phyloP scores from a whole-genome alignment of 2,888 invertebrate species.

The Parascotia fuliginaria region DNA sequence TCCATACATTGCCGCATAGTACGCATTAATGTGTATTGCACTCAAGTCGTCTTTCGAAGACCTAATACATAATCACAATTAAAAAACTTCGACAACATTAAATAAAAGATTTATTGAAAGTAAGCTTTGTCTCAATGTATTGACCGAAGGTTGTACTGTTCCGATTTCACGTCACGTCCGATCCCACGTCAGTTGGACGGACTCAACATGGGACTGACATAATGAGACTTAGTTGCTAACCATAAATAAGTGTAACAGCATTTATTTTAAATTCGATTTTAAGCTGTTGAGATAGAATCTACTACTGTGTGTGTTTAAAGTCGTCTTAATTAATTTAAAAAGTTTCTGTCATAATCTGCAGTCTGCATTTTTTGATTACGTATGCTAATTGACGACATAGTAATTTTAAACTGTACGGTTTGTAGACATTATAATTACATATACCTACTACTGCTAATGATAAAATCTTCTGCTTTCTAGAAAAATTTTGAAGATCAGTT shows the following conservation, averaged over 20 bases:
- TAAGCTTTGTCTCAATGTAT: not conserved
- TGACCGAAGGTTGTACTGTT: not conserved
- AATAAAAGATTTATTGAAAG: constrained; percentile 4
- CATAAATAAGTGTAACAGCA: not conserved
- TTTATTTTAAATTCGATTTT: not conserved
- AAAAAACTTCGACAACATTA: not conserved
- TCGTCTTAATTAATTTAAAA: not conserved
- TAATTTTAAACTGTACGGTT: no score
- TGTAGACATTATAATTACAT: no score
- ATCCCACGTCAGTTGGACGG: constrained; percentile 8
- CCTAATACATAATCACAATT: not conserved
- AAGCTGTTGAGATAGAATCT: not conserved
- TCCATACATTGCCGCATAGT: no score
- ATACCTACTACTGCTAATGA: no score
- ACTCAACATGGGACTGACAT: constrained; percentile 6
- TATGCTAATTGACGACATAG: no score
- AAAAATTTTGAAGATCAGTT: no score
- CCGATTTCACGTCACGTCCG: constrained; percentile 18
- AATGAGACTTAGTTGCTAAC: constrained; percentile 7
- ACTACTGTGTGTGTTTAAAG: not conserved
- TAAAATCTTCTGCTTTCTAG: no score
- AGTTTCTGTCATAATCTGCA: no score
- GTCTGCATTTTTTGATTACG: no score
- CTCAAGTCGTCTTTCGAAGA: no score
- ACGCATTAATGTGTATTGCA: no score